phyloP scores from a whole-genome alignment of 1,140 invertebrate species.

The Bombus waltoni region DNA sequence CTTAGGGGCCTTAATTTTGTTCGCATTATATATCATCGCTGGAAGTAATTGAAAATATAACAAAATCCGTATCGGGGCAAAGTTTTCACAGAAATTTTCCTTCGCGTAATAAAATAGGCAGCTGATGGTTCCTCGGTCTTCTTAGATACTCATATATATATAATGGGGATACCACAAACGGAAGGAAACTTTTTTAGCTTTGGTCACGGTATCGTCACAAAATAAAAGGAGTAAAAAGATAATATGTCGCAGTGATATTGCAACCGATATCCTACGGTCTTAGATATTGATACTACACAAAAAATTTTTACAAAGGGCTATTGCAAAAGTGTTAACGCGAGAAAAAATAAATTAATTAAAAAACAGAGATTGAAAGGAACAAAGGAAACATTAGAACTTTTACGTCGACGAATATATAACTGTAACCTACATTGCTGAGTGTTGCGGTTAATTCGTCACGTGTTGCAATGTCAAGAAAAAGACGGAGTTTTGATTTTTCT shows the following conservation, averaged over 20 bases:
- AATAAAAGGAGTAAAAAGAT: constrained; percentile 24
- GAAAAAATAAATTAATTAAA: constrained; percentile 31
- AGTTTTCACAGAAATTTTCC: constrained; percentile 14
- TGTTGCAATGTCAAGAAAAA: constrained; percentile 6
- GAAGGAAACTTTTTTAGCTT: constrained; percentile 39
- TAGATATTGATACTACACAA: constrained; percentile 32
- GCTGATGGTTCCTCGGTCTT: constrained; percentile 28
- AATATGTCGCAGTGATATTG: constrained; percentile 57
- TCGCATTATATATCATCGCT: constrained; percentile 53
- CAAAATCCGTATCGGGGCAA: constrained; percentile 21
- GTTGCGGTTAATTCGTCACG: constrained; percentile 23
- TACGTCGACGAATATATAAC: constrained; percentile 37
- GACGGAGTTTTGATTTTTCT: constrained; percentile 32
- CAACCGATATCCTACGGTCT: constrained; percentile 26
- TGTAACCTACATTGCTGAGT: constrained; percentile 31
- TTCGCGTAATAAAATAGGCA: constrained; percentile 14
- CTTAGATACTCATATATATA: constrained; percentile 28
- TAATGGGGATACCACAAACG: constrained; percentile 1
- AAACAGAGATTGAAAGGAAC: background rate
- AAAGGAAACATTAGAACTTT: constrained; percentile 11
- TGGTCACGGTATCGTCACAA: constrained; percentile 55
- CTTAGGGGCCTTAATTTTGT: constrained; percentile 53
- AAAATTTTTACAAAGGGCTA: constrained; percentile 51
- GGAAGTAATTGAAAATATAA: constrained; percentile 21
- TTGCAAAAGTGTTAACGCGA: constrained; percentile 29